Evolutionary conservation across 1,140 invertebrate species (phyloP), one percentile per base, ranked within the genome.

Genomic region (Propsilocerus akamusi): DNA sequence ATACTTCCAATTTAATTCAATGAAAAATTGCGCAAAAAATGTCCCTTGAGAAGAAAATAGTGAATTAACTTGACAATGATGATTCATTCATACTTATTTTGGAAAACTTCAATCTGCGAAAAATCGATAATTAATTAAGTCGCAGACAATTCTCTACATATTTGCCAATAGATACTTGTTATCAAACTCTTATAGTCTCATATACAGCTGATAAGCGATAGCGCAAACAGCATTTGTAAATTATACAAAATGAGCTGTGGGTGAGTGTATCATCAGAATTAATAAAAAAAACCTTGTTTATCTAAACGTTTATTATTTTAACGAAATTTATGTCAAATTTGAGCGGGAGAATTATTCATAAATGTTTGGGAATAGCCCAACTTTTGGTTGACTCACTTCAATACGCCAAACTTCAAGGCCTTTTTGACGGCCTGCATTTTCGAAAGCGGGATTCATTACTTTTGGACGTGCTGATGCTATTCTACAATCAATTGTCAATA

Each of bases 351-450:
- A 37, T 37, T 20, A 14, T 14, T 37, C 20, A 14, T 37, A 20
- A 11, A 20, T 14, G n/a, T n/a, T n/a, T n/a, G n/a, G n/a, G n/a
- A 37, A 14, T 37, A 14, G 5, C 12, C 11, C n/a, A 8, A 8
- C 12, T 30, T 7, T 37, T 37, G 32, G 20, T 12, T 37, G 7
- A 62, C 62, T 67, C 60, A 81, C 79, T 69, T 81, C 72, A 34
- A 82, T 75, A 55, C 79, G 71, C 78, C 78, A 82, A 26, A 80
- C 71, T 58, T 80, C 73, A 0, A 81, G 54, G 1, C 78, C 79
- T 5, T 75, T 70, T 28, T 67, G 58, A 48, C 67, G 66, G 5
- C 79, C 79, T 12, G 77, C 78, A 54, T 74, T 73, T 17, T 66
- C 72, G 55, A 79, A 79, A 0, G 74, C 75, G 46, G 74, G 69